These are phyloP conservation scores for Apaloderma vittatum DNA, from an alignment of 2,113 vertebrate genomes.

Conservation along the genomic window DNA sequence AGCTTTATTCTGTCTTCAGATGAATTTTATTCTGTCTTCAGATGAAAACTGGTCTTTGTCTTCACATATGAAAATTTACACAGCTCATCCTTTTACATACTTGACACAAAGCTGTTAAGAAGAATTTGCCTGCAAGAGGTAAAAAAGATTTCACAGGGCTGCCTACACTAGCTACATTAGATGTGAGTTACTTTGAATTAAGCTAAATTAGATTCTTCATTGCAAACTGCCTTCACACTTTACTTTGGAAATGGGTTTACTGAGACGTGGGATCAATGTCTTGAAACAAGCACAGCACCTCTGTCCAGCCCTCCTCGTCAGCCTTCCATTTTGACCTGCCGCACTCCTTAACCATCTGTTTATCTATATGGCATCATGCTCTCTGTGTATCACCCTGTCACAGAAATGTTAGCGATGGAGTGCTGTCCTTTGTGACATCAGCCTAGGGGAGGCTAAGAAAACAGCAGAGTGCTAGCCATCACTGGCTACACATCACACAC, in stretches of 20 bases:
- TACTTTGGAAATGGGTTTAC: background rate
- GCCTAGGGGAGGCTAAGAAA: background rate
- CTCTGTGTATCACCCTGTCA: background rate
- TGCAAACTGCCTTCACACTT: background rate
- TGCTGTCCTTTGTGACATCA: background rate
- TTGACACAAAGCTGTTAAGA: background rate
- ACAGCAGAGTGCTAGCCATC: background rate
- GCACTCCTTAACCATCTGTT: background rate
- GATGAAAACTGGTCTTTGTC: no score
- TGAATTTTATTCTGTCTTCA: background rate
- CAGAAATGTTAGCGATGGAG: background rate
- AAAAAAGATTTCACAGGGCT: background rate
- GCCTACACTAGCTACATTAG: background rate
- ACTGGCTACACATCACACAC: background rate
- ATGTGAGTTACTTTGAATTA: background rate
- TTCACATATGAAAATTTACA: background rate
- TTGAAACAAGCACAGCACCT: background rate
- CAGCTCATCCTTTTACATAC: background rate
- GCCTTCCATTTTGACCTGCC: background rate
- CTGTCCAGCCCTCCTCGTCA: background rate
- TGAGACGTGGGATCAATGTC: background rate
- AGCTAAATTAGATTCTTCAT: background rate
- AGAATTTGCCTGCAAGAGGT: background rate
- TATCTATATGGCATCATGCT: background rate
- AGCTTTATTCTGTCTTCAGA: conserved; percentile 1